A percentile compares a stretch with the other conserved stretches of the same genome.
Conservation (phyloP, 2,113 vertebrate species). For the Blennius ocellaris region DNA sequence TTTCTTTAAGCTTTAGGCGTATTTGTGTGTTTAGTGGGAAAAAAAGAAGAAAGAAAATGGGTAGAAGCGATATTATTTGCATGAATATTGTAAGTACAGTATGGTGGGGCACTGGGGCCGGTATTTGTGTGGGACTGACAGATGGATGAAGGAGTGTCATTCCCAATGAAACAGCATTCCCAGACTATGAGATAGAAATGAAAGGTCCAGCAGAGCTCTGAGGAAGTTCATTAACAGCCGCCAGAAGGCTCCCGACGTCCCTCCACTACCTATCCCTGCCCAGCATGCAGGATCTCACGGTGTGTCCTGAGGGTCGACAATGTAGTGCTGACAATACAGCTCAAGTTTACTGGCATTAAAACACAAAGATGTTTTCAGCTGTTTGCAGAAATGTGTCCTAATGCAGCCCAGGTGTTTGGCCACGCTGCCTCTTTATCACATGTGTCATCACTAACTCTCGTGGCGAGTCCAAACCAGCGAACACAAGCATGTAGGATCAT, state of each 20-base stretch:
- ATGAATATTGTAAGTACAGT: constrained; percentile 22
- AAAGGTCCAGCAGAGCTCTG: constrained; percentile 45
- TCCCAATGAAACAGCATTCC: constrained; percentile 71
- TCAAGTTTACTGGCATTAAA: constrained; percentile 13
- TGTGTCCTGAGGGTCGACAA: constrained; percentile 42
- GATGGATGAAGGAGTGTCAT: constrained; percentile 55
- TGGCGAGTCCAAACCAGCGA: constrained; percentile 42
- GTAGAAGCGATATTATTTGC: background rate
- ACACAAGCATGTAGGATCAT: constrained; percentile 47
- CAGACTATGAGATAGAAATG: constrained; percentile 72
- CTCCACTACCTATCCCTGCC: constrained; percentile 45
- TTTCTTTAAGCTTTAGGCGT: constrained; percentile 13
- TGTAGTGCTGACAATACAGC: constrained; percentile 29
- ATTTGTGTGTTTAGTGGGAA: constrained; percentile 5
- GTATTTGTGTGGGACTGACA: constrained; percentile 45
- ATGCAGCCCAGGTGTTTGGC: constrained; percentile 58
- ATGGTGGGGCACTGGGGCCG: background rate
- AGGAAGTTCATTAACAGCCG: constrained; percentile 61
- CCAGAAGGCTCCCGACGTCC: constrained; percentile 35
- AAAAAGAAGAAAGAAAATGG: background rate
- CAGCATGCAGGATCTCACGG: constrained; percentile 24
- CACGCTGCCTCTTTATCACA: constrained; percentile 34
- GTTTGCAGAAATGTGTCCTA: constrained; percentile 44
- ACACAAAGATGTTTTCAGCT: constrained; percentile 54
- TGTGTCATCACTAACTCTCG: constrained; percentile 50